These are phyloP conservation scores for Chaitophorus viminalis DNA, from an alignment of 2,888 invertebrate species.

Conservation along the genomic window DNA sequence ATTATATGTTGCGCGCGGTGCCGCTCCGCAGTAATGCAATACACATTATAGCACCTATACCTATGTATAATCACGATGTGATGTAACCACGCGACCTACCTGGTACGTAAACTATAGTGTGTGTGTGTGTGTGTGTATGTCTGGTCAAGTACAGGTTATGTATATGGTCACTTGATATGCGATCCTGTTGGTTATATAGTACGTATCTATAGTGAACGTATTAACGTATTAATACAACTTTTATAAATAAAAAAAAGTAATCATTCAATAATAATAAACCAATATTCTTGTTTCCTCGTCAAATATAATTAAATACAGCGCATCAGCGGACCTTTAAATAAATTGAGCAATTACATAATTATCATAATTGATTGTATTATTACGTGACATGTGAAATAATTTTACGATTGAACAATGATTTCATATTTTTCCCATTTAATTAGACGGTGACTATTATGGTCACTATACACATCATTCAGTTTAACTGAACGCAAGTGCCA, in stretches of 20 bases:
- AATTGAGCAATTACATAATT: too few species aligned
- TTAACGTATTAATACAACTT: background rate
- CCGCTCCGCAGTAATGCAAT: background rate
- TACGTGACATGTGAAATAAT: too few species aligned
- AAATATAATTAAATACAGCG: too few species aligned
- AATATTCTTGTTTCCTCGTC: too few species aligned
- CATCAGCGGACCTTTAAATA: too few species aligned
- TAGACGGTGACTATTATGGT: too few species aligned
- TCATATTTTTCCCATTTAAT: too few species aligned
- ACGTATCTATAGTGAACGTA: background rate
- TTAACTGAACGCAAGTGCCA: too few species aligned
- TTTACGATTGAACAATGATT: too few species aligned
- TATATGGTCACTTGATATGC: constrained; percentile 8
- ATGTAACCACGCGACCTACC: background rate
- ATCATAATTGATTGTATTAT: too few species aligned
- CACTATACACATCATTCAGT: too few species aligned
- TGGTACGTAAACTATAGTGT: background rate
- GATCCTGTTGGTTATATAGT: background rate
- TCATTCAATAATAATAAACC: background rate
- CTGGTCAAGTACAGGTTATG: background rate
- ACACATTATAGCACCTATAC: constrained; percentile 1
- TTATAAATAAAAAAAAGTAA: background rate
- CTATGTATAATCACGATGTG: background rate
- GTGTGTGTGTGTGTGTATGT: background rate
- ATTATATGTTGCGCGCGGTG: background rate